Conservation (phyloP, 2,888 invertebrate genomes). For the Gymnocheta viridis region DNA sequence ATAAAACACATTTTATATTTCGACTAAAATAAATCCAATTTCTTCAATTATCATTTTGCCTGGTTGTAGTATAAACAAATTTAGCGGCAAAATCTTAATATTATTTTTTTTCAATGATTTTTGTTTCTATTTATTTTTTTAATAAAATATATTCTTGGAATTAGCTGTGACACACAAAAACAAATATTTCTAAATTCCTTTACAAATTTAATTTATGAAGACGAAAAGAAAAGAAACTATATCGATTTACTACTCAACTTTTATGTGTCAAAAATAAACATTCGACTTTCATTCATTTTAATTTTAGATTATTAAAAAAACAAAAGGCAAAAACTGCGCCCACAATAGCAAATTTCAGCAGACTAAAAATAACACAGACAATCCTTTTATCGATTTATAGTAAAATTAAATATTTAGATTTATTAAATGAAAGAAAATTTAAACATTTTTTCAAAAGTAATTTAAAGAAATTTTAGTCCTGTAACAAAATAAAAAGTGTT, state of each 20-base stretch:
- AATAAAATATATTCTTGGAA: neutral
- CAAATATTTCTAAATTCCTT: neutral
- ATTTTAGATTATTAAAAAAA: neutral
- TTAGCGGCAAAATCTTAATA: no score
- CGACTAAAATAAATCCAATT: neutral
- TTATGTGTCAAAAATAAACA: neutral
- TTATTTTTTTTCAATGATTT: no score
- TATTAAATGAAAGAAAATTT: no score
- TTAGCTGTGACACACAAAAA: neutral
- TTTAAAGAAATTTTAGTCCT: no score
- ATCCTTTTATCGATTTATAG: neutral
- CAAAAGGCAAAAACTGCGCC: neutral
- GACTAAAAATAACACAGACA: neutral
- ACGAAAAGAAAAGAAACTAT: neutral
- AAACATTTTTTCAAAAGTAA: no score
- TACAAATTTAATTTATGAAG: neutral
- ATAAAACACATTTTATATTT: neutral
- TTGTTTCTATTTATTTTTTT: no score
- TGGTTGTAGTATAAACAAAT: neutral
- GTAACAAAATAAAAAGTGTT: no score
- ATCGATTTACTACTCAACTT: neutral
- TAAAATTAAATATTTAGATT: neutral
- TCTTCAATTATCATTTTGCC: neutral
- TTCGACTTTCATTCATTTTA: neutral
- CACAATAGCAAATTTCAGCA: neutral